Conservation (phyloP, 1,140 invertebrate species). For the Condylostylus longicornis region DNA sequence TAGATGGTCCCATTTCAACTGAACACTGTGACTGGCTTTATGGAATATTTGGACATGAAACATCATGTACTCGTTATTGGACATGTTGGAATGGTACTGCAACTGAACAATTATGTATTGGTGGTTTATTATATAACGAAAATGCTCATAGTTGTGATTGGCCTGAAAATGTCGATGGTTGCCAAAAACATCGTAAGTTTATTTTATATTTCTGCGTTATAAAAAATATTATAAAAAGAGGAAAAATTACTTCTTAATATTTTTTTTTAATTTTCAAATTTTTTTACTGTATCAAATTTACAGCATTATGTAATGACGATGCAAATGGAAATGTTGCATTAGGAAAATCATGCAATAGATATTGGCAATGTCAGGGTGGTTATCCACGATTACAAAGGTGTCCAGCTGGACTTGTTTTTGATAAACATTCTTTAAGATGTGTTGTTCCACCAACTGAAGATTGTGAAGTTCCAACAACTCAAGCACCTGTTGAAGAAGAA, state of each 20-base stretch:
- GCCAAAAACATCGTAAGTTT: constrained; percentile 82
- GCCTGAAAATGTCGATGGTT: constrained; percentile 77
- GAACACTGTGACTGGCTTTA: constrained; percentile 88
- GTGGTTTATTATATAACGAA: constrained; percentile 80
- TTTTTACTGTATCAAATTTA: constrained; percentile 10
- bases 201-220: background rate
- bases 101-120: constrained; percentile 84
- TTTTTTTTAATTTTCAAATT: constrained; percentile 1
- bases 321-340: constrained; percentile 45
- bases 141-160: constrained; percentile 79
- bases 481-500: constrained; percentile 42
- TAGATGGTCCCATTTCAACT: constrained; percentile 64
- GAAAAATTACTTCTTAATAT: constrained; percentile 1
- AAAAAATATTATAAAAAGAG: constrained; percentile 2
- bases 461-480: constrained; percentile 65
- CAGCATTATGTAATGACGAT: constrained; percentile 81
- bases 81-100: constrained; percentile 89
- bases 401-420: constrained; percentile 80
- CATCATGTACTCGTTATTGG: constrained; percentile 84
- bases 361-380: constrained; percentile 86
- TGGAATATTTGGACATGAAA: constrained; percentile 85
- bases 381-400: constrained; percentile 79
- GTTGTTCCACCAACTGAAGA: constrained; percentile 78
- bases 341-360: constrained; percentile 82
- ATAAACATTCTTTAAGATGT: constrained; percentile 64